Evolutionary conservation across 2,797 vertebrate genomes (phyloP), one percentile per base, ranked within the genome.

Genomic region (Geotrypetes seraphini): DNA sequence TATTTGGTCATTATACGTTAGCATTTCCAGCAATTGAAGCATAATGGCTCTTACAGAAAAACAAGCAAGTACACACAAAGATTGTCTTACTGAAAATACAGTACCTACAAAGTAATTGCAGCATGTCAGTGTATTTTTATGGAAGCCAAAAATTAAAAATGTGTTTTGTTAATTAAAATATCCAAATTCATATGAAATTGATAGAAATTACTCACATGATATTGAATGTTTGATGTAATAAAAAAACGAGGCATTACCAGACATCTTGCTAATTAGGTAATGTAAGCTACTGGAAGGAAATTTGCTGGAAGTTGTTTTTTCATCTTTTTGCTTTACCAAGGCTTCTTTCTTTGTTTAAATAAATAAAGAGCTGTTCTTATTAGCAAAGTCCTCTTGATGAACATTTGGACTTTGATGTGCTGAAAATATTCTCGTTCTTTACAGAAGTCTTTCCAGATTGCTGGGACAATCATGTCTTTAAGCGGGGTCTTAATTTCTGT

Each of bases 401-500:
- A n/a, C n/a, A n/a, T n/a, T n/a, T n/a, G n/a, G n/a, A n/a, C n/a
- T n/a, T n/a, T n/a, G n/a, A n/a, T n/a, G n/a, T n/a, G n/a, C n/a
- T n/a, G n/a, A n/a, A n/a, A n/a, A n/a, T 58, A 11, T 52, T 37
- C 50, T 59, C 58, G 40, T 58, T 57, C 36, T 47, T 53, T 47
- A 34, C 58, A 56, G 31, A 54, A 28, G 19, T 34, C 35, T 63
- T 73, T 69, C 25, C 47, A 39, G 29, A 65, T 69, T 71, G 52
- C 25, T 47, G 56, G 57, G 39, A 29, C 35, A 45, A 22, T 53
- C 45, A 65, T 69, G 43, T 58, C 73, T 78, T 72, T 30, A 63
- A 49, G 56, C 58, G 58, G 23, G 43, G 51, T 60, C 63, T 64
- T 76, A 55, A 57, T 71, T 79, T 78, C 54, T 65, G 24, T 74